Evolutionary conservation across 2,888 invertebrate genomes (phyloP).

Genomic region (Pollenia angustigena): DNA sequence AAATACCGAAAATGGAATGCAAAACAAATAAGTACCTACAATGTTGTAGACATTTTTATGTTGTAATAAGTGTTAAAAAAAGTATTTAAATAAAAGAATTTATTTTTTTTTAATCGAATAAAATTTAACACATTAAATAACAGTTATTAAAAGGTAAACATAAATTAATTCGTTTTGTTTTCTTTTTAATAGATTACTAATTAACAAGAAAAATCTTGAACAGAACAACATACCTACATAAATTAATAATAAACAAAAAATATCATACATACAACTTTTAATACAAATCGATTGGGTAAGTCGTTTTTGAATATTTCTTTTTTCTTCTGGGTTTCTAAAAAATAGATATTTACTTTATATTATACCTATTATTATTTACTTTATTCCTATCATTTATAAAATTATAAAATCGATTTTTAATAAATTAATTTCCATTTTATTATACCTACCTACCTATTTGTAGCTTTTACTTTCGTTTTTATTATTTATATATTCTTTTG

Average conservation of each 20-base stretch:
- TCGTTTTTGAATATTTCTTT: not conserved
- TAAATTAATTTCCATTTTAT: slow-evolving; percentile 53
- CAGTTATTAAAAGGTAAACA: no score
- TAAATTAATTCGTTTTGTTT: no score
- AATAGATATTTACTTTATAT: no score
- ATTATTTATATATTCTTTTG: slow-evolving; percentile 32
- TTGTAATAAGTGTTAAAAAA: no score
- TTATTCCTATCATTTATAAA: not conserved
- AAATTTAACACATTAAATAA: no score
- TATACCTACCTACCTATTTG: not conserved
- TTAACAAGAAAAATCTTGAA: not conserved
- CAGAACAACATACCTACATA: not conserved
- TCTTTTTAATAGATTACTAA: no score
- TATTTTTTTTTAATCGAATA: no score
- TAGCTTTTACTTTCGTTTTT: slow-evolving; percentile 70
- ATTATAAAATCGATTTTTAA: not conserved
- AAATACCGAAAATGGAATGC: slow-evolving; percentile 19
- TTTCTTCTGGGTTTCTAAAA: not conserved
- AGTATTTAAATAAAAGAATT: no score
- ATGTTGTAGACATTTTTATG: no score
- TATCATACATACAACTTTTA: not conserved
- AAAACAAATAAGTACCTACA: no score
- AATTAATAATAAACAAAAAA: not conserved
- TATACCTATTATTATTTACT: no score
- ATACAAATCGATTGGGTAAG: slow-evolving; percentile 63